Evolutionary conservation across 1,140 invertebrate genomes (phyloP), one percentile per base, ranked within the genome.

Genomic region (Drosophila mojavensis): DNA sequence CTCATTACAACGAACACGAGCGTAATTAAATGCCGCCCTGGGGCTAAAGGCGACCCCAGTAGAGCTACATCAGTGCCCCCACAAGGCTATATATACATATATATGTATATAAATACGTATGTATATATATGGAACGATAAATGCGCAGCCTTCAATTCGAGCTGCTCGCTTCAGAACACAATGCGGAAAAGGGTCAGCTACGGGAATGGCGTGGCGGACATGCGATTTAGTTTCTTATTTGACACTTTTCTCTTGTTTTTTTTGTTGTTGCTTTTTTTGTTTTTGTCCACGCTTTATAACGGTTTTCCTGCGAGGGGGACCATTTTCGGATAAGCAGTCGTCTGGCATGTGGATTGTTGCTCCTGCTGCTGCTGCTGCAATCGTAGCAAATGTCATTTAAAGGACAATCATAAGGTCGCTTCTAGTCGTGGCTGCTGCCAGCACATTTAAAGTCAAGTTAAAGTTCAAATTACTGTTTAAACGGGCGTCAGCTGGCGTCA

Each of bases 151-250:
- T 72, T 61, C 68, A 66, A 56, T 73, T 60, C 72, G 30, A 61
- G 58, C 15, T 33, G 55, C 60, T 59, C 47, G 59, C 39, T n/a
- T n/a, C 53, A 53, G 58, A 75, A 75, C 53, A 75, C 33, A 72
- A 55, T 48, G 45, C 50, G 55, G 56, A 76, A 72, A 76, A 76
- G 69, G 69, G 71, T 69, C 65, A 69, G 58, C 70, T 39, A 63
- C 28, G 17, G 26, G 0, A 66, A 72, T 65, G 71, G 71, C 43
- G 51, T 73, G 55, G 70, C 56, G 33, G 78, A 84, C 74, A 89
- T 89, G 84, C 84, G 84, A 89, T 89, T 89, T 84, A 89, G 84
- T 89, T 89, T 89, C 84, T 84, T 89, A 89, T 89, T 89, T 89
- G 84, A 89, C 84, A 89, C 84, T 89, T 89, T 86, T 79, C 20